Evolutionary conservation across 37 sponge, comb jelly and placozoan species (phyloP), one percentile per base, ranked within the genome.

Genomic region (Aplysina aerophoba): DNA sequence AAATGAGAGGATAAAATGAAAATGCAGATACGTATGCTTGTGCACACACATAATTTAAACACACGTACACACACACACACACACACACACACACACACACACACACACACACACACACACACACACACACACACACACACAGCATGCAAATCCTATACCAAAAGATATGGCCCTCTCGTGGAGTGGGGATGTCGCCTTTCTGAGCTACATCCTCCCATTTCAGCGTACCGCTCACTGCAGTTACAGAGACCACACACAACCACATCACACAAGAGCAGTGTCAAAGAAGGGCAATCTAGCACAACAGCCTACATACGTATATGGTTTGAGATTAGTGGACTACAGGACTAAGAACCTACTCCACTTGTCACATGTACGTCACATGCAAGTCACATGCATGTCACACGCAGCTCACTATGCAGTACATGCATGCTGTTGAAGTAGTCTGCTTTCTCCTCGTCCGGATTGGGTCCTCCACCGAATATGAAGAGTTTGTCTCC

Each of bases 181-280:
- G 63, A 13, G 64, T 21, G 14, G 93, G 93, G 1, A 84, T 28
- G 38, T 92, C 90, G 0, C 93, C 93, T 2, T 65, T 38, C 57
- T 86, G 93, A 14, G 77, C 69, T 11, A 92, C 82, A 11, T n/a
- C 15, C 56, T 83, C 57, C 93, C 93, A 92, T 39, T 38, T 59
- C 67, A 84, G 28, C 3, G 59, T 60, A 35, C 41, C 69, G 6
- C 37, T 33, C n/a, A 33, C 73, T 34, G 16, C 27, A 44, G 6
- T 11, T 8, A 44, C 6, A 44, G 6, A 44, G 50, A 44, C 50
- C 50, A 44, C 50, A 44, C 50, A 44, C 50, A 44, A 44, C 50
- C 8, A 44, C 50, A 44, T 44, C 50, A 44, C 50, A 44, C 50
- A 44, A 3, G 8, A 44, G 8, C 50, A 44, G 50, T 8, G 8